Evolutionary conservation across 2,888 invertebrate species (phyloP).

Genomic region (Apodemia zela): DNA sequence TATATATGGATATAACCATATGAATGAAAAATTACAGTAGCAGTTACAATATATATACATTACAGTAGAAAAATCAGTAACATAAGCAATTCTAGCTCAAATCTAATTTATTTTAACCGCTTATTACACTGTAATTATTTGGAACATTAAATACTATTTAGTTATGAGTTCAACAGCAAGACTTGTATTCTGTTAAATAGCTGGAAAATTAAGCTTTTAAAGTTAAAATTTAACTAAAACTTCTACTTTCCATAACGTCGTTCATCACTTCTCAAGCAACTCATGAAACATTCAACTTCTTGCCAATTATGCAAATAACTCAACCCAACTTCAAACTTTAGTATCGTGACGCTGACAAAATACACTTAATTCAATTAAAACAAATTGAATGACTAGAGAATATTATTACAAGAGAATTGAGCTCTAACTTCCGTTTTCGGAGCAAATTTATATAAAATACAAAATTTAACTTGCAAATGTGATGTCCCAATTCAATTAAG

Average conservation of each 20-base stretch:
- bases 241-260: slow-evolving; percentile 9
- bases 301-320: slow-evolving; percentile 61
- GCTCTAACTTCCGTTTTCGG: slow-evolving; percentile 35
- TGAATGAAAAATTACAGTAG: too few relatives aligned
- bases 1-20: too few relatives aligned
- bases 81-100: too few relatives aligned
- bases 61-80: too few relatives aligned
- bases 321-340: slow-evolving; percentile 54
- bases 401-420: slow-evolving; percentile 37
- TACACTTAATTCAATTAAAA: slow-evolving; percentile 49
- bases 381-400: slow-evolving; percentile 43
- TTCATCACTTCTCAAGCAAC: slow-evolving; percentile 13
- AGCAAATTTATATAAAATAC: slow-evolving; percentile 33
- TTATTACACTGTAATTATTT: background rate
- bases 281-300: slow-evolving; percentile 33
- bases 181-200: background rate
- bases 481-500: slow-evolving; percentile 11
- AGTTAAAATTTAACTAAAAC: slow-evolving; percentile 5
- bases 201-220: slow-evolving; percentile 6
- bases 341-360: slow-evolving; percentile 48
- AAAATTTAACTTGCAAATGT: slow-evolving; percentile 39
- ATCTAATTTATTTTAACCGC: too few relatives aligned
- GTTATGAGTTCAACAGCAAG: slow-evolving; percentile 1
- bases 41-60: too few relatives aligned
- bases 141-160: background rate